These are phyloP conservation scores for Connochaetes taurinus DNA, from an alignment of 2,113 vertebrate genomes.

Conservation along the genomic window DNA sequence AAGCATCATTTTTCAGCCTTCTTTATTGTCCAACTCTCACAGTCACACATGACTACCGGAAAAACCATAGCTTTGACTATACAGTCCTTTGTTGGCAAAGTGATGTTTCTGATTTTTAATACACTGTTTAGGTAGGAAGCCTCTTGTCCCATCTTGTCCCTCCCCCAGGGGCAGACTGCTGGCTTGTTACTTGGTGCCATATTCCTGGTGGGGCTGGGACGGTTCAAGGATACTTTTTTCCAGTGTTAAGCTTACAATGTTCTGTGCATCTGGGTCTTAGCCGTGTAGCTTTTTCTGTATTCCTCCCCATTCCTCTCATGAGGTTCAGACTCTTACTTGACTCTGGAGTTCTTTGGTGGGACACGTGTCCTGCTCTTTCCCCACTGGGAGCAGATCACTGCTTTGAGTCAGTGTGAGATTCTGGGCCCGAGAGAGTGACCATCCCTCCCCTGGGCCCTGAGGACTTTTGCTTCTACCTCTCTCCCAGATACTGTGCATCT, in stretches of 20 bases:
- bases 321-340: not conserved
- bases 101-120: not conserved
- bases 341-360: not conserved
- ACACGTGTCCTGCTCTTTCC: not conserved
- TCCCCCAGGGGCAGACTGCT: not conserved
- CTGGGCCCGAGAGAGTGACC: not conserved
- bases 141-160: not conserved
- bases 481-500: not conserved
- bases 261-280: not conserved
- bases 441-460: not conserved
- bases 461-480: not conserved
- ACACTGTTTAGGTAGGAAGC: not conserved
- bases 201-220: not conserved
- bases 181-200: not conserved
- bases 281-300: not conserved
- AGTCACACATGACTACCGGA: not conserved
- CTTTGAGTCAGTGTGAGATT: not conserved
- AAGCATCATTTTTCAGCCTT: not conserved
- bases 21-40: not conserved
- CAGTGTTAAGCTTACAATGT: not conserved
- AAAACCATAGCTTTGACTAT: not conserved
- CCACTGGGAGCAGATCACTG: not conserved
- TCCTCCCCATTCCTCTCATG: not conserved
- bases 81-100: not conserved
- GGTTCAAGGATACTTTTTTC: not conserved